Evolutionary conservation across 1,140 invertebrate species (phyloP).

Genomic region (Dendroctonus valens): DNA sequence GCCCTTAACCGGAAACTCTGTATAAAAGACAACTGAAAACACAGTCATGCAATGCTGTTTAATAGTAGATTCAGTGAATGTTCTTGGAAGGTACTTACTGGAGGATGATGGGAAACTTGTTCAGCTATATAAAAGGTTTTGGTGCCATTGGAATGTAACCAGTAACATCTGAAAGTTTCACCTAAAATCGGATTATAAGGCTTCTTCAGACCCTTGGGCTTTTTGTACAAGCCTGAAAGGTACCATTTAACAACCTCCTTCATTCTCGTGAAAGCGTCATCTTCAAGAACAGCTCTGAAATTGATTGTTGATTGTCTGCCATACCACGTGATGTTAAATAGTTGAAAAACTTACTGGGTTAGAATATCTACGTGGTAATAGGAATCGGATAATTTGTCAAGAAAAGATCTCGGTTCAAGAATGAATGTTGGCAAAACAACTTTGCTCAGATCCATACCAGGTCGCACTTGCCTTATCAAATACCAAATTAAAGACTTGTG

Average conservation of each 20-base stretch:
- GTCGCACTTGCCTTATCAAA: slow-evolving; percentile 89
- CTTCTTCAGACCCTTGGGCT: slow-evolving; percentile 91
- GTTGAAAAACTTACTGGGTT: slow-evolving; percentile 19
- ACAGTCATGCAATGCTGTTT: too few species aligned
- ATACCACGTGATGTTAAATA: background rate
- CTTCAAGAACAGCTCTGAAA: slow-evolving; percentile 76
- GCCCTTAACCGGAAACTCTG: too few species aligned
- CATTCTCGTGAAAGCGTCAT: slow-evolving; percentile 89
- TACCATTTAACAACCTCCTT: slow-evolving; percentile 89
- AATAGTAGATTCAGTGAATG: background rate
- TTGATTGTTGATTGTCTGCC: background rate
- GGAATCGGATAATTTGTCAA: slow-evolving; percentile 90
- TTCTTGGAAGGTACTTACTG: slow-evolving; percentile 50
- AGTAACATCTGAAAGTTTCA: slow-evolving; percentile 89
- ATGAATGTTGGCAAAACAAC: slow-evolving; percentile 90
- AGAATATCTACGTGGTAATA: slow-evolving; percentile 93
- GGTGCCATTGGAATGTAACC: slow-evolving; percentile 80
- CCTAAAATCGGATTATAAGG: slow-evolving; percentile 94
- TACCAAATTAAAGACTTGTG: slow-evolving; percentile 95
- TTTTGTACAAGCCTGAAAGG: slow-evolving; percentile 83
- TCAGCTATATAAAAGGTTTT: slow-evolving; percentile 92
- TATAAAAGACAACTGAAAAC: too few species aligned
- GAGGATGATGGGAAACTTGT: slow-evolving; percentile 95
- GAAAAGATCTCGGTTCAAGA: slow-evolving; percentile 86
- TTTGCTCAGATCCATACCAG: slow-evolving; percentile 95